Evolutionary conservation across 2,113 vertebrate species (phyloP).

Genomic region (Pituophis catenifer): DNA sequence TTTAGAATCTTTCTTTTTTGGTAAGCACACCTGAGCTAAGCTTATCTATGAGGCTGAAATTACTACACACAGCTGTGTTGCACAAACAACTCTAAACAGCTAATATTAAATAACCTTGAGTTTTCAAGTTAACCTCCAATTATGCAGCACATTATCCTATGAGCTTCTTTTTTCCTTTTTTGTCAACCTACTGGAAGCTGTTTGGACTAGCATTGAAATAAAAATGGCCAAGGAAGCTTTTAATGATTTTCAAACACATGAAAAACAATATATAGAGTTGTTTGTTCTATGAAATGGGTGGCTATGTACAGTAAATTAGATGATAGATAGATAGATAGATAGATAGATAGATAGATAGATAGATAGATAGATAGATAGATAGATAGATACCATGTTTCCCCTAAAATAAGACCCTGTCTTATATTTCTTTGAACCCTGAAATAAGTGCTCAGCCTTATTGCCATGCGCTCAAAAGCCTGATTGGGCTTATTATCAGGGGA

Average conservation of each 20-base stretch:
- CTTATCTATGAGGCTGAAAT: background rate
- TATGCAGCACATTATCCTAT: background rate
- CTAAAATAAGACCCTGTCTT: too few relatives aligned
- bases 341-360: too few relatives aligned
- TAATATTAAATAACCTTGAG: background rate
- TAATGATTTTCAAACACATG: background rate
- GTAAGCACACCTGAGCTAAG: background rate
- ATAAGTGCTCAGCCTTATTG: too few relatives aligned
- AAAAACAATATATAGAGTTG: background rate
- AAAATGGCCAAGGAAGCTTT: background rate
- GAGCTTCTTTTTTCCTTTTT: background rate
- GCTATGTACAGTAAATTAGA: background rate
- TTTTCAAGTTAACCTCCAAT: conserved; percentile 1
- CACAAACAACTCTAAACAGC: background rate
- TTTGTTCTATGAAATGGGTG: background rate
- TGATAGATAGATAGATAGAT: too few relatives aligned
- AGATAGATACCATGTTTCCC: too few relatives aligned
- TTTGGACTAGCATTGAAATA: background rate
- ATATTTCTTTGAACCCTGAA: too few relatives aligned
- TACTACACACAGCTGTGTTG: background rate
- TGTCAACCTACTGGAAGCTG: background rate
- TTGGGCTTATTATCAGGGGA: too few relatives aligned
- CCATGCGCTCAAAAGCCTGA: too few relatives aligned
- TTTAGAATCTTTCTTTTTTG: background rate
- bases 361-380: too few relatives aligned